Percentiles rank a stretch among this genome's conserved stretches.
Conservation (phyloP, 2,888 invertebrate genomes). For the Teleogryllus oceanicus region DNA sequence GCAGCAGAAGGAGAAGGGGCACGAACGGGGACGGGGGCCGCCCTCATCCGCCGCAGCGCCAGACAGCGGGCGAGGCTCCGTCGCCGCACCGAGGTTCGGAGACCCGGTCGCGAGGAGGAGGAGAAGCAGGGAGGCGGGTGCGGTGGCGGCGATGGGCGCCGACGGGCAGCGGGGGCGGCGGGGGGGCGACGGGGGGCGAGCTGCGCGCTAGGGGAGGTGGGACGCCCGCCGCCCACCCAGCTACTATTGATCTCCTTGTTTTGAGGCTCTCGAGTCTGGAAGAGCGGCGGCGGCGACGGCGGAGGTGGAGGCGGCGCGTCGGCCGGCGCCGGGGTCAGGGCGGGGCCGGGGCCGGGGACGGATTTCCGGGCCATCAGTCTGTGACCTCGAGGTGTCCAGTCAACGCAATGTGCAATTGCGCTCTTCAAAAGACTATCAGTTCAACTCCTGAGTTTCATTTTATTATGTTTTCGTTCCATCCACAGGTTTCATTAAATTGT, state of each 20-base stretch:
- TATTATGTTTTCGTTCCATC: no score
- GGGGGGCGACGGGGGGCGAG: background rate
- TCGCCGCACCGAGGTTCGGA: background rate
- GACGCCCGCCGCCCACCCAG: background rate
- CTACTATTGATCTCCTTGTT: slow-evolving; percentile 9
- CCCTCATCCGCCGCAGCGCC: background rate
- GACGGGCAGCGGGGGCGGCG: background rate
- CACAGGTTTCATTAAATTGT: no score
- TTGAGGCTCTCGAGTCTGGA: background rate
- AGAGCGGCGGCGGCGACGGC: background rate
- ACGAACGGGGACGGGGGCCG: no score
- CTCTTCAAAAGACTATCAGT: no score
- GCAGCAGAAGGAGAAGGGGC: no score
- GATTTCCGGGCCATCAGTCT: no score
- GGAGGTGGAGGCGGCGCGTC: background rate
- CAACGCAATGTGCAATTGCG: no score
- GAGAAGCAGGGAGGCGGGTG: background rate
- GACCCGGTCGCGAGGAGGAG: background rate
- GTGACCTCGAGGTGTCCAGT: no score
- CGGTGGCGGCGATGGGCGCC: background rate
- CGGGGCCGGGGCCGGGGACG: no score
- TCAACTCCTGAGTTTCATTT: no score
- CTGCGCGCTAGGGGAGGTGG: background rate
- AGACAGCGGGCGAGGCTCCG: background rate
- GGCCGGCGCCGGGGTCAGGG: background rate